A percentile compares a stretch with the other conserved stretches of the same genome.
These are phyloP conservation scores for Atta texana DNA, from an alignment of 1,140 invertebrate genomes.

Conservation along the genomic window DNA sequence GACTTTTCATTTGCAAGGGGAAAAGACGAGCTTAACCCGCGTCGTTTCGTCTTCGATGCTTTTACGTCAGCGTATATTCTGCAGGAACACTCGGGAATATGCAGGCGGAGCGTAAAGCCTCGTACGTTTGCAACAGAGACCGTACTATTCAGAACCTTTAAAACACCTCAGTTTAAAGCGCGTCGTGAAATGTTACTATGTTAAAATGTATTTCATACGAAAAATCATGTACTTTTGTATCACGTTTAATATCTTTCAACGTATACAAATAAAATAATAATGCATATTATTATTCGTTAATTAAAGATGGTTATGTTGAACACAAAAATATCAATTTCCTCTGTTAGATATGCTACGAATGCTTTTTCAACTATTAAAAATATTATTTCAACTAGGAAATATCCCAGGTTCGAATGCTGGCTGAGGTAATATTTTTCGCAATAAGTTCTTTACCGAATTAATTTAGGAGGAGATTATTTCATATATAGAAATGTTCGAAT, in stretches of 20 bases:
- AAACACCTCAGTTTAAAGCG: slow-evolving; percentile 31
- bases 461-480: too few relatives aligned
- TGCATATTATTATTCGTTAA: background rate
- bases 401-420: too few relatives aligned
- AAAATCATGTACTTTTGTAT: background rate
- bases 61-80: slow-evolving; percentile 30
- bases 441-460: too few relatives aligned
- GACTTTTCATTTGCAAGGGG: slow-evolving; percentile 55
- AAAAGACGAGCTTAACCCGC: slow-evolving; percentile 48
- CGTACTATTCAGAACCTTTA: slow-evolving; percentile 29
- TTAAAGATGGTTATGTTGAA: background rate
- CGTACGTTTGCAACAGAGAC: slow-evolving; percentile 32
- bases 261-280: background rate
- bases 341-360: background rate
- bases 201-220: slow-evolving; percentile 4
- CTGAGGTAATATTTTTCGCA: too few relatives aligned
- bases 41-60: slow-evolving; percentile 54
- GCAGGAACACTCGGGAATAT: slow-evolving; percentile 42
- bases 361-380: background rate
- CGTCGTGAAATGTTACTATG: slow-evolving; percentile 8
- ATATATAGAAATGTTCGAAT: too few relatives aligned
- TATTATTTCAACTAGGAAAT: too few relatives aligned
- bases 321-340: background rate
- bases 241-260: background rate
- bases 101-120: slow-evolving; percentile 41